Evolutionary conservation across 2,888 invertebrate species (phyloP).

Genomic region (Operophtera brumata): DNA sequence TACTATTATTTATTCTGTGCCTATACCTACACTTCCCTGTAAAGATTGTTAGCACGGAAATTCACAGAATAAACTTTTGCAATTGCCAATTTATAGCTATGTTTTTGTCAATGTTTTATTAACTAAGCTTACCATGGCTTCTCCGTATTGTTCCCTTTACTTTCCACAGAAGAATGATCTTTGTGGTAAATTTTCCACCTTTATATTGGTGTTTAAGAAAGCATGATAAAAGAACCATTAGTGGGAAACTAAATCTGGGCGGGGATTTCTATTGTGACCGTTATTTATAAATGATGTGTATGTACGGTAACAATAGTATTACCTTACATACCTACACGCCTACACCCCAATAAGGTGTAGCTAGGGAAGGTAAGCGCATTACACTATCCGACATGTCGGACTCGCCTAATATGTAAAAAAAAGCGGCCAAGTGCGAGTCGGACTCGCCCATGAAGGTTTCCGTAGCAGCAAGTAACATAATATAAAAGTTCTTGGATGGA

Average conservation of each 20-base stretch:
- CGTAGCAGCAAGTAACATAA: no score
- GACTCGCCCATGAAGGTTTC: no score
- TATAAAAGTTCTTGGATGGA: no score
- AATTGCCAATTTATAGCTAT: no score
- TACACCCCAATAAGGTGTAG: constrained; percentile 9
- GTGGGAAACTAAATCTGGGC: constrained; percentile 37
- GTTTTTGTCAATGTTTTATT: background rate
- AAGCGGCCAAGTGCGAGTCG: no score
- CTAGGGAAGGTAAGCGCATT: background rate
- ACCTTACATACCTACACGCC: no score
- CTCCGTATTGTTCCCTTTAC: constrained; percentile 30
- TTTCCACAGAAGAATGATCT: constrained; percentile 36
- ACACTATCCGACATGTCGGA: background rate
- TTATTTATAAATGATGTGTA: constrained; percentile 35
- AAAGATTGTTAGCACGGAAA: no score
- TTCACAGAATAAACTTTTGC: no score
- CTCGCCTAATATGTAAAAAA: no score
- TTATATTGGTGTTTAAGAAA: constrained; percentile 66
- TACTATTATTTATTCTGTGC: no score
- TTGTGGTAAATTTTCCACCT: constrained; percentile 36
- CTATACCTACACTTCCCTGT: no score
- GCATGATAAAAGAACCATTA: constrained; percentile 65
- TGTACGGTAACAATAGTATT: constrained; percentile 31
- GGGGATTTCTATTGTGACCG: constrained; percentile 21
- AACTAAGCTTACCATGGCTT: constrained; percentile 54